A percentile compares a stretch with the other conserved stretches of the same genome.
Evolutionary conservation across 2,888 invertebrate species (phyloP).

Genomic region (Masnerella sp.): DNA sequence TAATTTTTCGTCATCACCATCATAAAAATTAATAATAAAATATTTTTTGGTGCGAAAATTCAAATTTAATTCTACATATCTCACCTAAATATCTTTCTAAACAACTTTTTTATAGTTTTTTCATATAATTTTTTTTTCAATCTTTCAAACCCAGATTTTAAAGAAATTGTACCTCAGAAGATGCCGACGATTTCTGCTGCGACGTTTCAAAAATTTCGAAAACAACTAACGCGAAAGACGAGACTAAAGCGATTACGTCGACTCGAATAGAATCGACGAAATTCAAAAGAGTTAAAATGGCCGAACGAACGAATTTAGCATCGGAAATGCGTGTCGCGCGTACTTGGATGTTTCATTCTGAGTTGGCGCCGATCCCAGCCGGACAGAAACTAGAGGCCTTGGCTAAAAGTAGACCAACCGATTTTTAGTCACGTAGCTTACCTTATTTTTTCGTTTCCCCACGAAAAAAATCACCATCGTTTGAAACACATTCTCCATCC

Average conservation of each 20-base stretch:
- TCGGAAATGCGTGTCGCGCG: constrained; percentile 74
- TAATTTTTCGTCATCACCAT: too few relatives aligned
- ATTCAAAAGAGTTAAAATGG: constrained; percentile 57
- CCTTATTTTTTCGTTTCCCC: constrained; percentile 58
- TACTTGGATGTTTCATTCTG: constrained; percentile 65
- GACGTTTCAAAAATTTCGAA: not conserved
- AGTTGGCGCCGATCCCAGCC: constrained; percentile 72
- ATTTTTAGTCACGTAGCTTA: constrained; percentile 41
- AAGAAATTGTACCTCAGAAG: too few relatives aligned
- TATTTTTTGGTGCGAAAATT: too few relatives aligned
- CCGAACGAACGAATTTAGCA: constrained; percentile 72
- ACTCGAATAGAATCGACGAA: too few relatives aligned
- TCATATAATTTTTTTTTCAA: too few relatives aligned
- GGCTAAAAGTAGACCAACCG: constrained; percentile 75
- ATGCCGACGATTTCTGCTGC: too few relatives aligned
- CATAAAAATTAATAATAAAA: too few relatives aligned
- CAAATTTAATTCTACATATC: too few relatives aligned
- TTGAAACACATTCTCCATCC: not conserved
- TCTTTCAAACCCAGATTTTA: too few relatives aligned
- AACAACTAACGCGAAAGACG: constrained; percentile 10
- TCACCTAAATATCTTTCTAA: too few relatives aligned
- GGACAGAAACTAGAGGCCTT: constrained; percentile 68
- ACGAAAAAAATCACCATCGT: constrained; percentile 16
- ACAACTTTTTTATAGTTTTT: too few relatives aligned
- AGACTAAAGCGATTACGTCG: too few relatives aligned